Evolutionary conservation across 2,113 vertebrate species (phyloP).

Genomic region (human (Homo sapiens)): DNA sequence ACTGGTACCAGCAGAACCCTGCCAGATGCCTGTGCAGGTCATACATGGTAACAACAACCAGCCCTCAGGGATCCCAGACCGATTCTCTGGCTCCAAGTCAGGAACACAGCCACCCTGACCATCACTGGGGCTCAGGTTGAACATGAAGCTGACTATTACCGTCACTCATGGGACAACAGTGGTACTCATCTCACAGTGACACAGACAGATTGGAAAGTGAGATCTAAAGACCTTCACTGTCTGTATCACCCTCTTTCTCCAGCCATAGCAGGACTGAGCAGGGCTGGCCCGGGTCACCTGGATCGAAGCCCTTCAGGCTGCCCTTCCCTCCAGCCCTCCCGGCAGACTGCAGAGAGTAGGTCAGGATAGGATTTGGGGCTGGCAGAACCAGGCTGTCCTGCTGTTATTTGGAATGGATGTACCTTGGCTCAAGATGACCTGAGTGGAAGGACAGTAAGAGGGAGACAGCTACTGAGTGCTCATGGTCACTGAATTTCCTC

Average conservation of each 20-base stretch:
- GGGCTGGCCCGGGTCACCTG: neutral
- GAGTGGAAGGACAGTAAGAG: too few relatives aligned
- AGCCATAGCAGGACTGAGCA: neutral
- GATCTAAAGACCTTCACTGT: neutral
- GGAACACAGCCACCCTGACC: neutral
- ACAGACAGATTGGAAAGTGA: neutral
- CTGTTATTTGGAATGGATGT: neutral
- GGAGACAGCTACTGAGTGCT: too few relatives aligned
- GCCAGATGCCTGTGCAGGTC: neutral
- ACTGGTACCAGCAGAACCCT: too few relatives aligned
- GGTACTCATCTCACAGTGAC: rapidly evolving
- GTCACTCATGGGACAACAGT: rapidly evolving
- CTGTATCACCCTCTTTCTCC: neutral
- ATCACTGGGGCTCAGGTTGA: neutral
- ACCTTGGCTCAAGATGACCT: too few relatives aligned
- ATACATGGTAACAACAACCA: rapidly evolving
- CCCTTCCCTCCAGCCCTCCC: neutral
- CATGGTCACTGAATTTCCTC: neutral
- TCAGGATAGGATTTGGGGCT: neutral
- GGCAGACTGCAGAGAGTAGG: neutral
- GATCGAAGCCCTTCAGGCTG: neutral
- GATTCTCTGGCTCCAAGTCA: neutral
- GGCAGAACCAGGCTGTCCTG: neutral
- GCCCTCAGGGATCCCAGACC: neutral
- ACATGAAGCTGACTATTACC: slow-evolving; percentile 14